A percentile compares a stretch with the other conserved stretches of the same genome.
Conservation (phyloP, 2,797 vertebrate species). For the Brachymystax lenok region DNA sequence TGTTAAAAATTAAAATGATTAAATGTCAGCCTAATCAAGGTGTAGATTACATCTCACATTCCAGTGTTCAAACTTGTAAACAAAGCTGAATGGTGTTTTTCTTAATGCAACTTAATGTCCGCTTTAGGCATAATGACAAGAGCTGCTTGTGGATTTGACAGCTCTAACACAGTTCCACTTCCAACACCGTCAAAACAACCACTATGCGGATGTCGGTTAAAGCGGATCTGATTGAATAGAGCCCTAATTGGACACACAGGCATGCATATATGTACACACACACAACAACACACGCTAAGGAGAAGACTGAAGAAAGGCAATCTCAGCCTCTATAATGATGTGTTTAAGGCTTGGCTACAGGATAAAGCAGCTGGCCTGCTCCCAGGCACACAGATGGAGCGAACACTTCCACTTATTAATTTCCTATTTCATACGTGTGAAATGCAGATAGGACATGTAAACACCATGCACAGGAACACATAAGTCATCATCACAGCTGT, state of each 20-base stretch:
- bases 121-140: no score
- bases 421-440: neutral
- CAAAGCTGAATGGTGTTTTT: no score
- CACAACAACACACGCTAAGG: neutral
- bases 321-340: conserved; percentile 4
- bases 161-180: no score
- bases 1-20: no score
- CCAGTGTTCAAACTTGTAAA: no score
- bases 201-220: no score
- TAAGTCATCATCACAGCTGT: neutral
- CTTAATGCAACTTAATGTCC: no score
- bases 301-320: neutral
- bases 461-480: neutral
- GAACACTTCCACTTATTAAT: neutral
- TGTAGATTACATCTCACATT: no score
- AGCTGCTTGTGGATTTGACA: no score
- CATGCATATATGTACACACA: neutral
- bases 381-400: conserved; percentile 17
- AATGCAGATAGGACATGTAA: neutral
- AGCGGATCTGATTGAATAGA: no score
- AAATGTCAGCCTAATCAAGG: no score
- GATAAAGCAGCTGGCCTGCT: conserved; percentile 7
- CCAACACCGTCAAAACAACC: no score
- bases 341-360: neutral
- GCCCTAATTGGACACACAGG: neutral